phyloP scores from a whole-genome alignment of 2,113 vertebrate genomes.

The Plestiodon gilberti region DNA sequence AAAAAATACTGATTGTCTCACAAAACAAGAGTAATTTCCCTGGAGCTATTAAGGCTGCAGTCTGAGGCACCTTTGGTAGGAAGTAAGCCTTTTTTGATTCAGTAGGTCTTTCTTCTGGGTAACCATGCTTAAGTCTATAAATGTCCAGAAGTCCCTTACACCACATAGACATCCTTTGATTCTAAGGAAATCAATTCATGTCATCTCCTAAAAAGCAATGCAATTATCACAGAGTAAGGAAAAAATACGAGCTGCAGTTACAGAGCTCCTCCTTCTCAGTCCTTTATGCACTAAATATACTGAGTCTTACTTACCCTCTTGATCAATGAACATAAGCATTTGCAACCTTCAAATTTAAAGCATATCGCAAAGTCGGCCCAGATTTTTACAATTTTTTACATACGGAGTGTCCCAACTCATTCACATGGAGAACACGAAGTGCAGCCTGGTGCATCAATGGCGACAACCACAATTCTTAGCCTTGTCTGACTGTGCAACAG shows the following conservation, averaged over 20 bases:
- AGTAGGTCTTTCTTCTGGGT: background rate
- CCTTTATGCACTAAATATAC: background rate
- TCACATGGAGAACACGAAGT: background rate
- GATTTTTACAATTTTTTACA: background rate
- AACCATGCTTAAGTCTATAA: background rate
- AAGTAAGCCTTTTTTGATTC: background rate
- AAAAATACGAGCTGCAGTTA: background rate
- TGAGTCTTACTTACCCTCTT: background rate
- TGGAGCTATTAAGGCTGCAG: background rate
- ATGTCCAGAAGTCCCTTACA: background rate
- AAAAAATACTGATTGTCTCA: background rate
- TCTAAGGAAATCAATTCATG: background rate
- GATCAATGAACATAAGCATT: background rate
- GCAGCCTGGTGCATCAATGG: background rate
- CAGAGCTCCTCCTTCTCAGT: background rate
- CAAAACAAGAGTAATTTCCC: background rate
- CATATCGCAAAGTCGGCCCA: background rate
- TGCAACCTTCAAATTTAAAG: background rate
- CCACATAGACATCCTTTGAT: no score
- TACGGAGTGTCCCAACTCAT: background rate
- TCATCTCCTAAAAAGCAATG: background rate
- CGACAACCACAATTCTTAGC: conserved; percentile 4
- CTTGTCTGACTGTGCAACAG: background rate
- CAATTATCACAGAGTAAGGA: background rate
- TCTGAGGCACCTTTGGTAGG: background rate